Conservation (phyloP, 2,113 vertebrate species). For the Circaetus cinerascens region DNA sequence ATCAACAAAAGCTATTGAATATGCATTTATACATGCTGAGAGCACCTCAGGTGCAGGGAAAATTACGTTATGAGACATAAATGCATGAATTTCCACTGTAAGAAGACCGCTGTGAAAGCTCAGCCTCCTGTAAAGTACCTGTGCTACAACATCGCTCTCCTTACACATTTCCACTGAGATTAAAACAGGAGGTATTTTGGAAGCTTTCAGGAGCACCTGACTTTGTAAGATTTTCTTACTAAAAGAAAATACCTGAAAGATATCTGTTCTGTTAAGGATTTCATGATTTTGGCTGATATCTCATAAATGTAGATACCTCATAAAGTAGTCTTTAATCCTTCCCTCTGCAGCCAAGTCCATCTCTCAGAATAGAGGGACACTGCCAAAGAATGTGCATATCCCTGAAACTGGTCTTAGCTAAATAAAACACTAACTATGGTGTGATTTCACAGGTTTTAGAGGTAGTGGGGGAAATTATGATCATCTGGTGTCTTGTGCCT, state of each 20-base stretch:
- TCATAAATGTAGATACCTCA: not conserved
- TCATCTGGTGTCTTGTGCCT: not conserved
- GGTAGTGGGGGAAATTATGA: not conserved
- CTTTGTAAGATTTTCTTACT: not conserved
- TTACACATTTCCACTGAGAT: not conserved
- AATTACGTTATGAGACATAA: not conserved
- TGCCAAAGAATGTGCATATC: not conserved
- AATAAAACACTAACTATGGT: not conserved
- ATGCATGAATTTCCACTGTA: not conserved
- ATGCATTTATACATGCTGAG: conserved; percentile 8
- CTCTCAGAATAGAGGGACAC: not conserved
- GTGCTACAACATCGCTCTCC: not conserved
- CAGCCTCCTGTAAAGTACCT: not conserved
- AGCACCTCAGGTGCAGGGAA: not conserved
- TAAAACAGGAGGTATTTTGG: not conserved
- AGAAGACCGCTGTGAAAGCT: not conserved
- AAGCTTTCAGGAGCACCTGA: not conserved
- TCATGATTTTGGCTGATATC: not conserved
- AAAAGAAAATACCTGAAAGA: not conserved
- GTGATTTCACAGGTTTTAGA: not conserved
- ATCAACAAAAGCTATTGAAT: conserved; percentile 19
- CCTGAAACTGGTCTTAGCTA: not conserved
- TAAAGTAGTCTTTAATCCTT: not conserved
- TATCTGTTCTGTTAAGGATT: not conserved
- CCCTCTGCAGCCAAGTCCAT: not conserved